phyloP scores from a whole-genome alignment of 2,797 vertebrate species.

The Sciurus vulgaris region DNA sequence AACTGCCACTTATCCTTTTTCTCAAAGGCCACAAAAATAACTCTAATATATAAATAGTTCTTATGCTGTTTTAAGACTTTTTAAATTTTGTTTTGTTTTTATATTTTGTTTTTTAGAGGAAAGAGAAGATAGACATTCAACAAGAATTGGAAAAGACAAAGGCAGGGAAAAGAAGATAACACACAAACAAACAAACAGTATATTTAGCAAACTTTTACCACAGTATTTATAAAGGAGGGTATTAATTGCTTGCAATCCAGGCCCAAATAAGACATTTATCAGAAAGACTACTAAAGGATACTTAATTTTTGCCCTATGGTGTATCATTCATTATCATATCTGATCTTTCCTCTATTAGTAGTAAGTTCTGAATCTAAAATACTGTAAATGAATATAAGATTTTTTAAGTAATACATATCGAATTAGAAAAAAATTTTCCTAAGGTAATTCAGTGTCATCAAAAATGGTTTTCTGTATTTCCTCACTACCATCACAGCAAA shows the following conservation, averaged over 20 bases:
- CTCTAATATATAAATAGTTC: constrained; percentile 13
- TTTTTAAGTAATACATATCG: constrained; percentile 27
- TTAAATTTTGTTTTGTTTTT: constrained; percentile 27
- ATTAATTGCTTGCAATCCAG: constrained; percentile 12
- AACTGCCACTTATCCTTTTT: constrained; percentile 41
- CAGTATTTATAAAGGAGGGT: neutral
- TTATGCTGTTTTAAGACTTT: neutral
- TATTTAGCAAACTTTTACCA: constrained; percentile 29
- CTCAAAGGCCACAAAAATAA: constrained; percentile 44
- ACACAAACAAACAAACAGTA: constrained; percentile 19
- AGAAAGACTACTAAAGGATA: constrained; percentile 30
- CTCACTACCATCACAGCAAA: neutral
- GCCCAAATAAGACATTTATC: constrained; percentile 7
- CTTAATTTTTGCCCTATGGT: neutral
- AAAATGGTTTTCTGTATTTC: neutral
- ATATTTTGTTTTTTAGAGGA: constrained; percentile 41
- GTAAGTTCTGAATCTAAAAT: constrained; percentile 55
- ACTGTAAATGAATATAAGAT: constrained; percentile 29
- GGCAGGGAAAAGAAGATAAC: neutral
- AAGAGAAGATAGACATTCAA: constrained; percentile 47
- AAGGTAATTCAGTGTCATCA: neutral
- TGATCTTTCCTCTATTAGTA: constrained; percentile 48
- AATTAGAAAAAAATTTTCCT: constrained; percentile 32
- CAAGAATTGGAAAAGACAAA: constrained; percentile 51
- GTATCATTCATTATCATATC: constrained; percentile 46